Evolutionary conservation across 2,113 vertebrate species (phyloP).

Genomic region (Rhinoptilus africanus): DNA sequence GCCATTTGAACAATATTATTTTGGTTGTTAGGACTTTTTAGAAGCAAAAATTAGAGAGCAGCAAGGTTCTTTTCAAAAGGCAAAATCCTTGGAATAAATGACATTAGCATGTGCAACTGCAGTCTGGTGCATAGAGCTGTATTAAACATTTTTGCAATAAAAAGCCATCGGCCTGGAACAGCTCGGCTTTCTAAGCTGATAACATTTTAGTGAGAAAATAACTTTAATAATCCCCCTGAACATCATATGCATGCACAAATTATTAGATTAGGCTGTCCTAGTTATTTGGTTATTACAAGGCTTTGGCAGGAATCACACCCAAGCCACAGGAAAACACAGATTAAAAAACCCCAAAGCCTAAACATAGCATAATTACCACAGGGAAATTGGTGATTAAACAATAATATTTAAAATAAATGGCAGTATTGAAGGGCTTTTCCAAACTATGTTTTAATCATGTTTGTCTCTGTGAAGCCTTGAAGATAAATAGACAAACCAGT

Average conservation of each 20-base stretch:
- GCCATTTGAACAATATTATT: not conserved
- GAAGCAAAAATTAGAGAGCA: not conserved
- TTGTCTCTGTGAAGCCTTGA: slow-evolving; percentile 57
- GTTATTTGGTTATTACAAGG: slow-evolving; percentile 55
- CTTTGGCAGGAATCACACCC: slow-evolving; percentile 56
- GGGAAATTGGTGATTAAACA: slow-evolving; percentile 61
- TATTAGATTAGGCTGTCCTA: slow-evolving; percentile 56
- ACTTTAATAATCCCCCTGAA: slow-evolving; percentile 55
- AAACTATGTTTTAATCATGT: slow-evolving; percentile 61
- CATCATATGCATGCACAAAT: slow-evolving; percentile 47
- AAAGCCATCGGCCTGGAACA: not conserved
- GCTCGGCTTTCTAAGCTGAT: slow-evolving; percentile 27
- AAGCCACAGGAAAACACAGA: slow-evolving; percentile 41
- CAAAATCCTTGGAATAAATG: not conserved
- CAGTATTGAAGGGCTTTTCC: slow-evolving; percentile 42
- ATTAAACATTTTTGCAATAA: slow-evolving; percentile 21
- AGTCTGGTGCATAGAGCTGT: not conserved
- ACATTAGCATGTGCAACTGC: not conserved
- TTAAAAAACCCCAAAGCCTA: slow-evolving; percentile 41
- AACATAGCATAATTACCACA: slow-evolving; percentile 47
- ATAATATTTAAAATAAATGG: slow-evolving; percentile 67
- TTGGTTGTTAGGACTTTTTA: not conserved
- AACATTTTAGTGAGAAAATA: slow-evolving; percentile 60
- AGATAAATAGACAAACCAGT: slow-evolving; percentile 44
- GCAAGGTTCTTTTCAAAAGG: not conserved